Evolutionary conservation across 2,113 vertebrate species (phyloP), one percentile per base, ranked within the genome.

Genomic region (Lates calcarifer): DNA sequence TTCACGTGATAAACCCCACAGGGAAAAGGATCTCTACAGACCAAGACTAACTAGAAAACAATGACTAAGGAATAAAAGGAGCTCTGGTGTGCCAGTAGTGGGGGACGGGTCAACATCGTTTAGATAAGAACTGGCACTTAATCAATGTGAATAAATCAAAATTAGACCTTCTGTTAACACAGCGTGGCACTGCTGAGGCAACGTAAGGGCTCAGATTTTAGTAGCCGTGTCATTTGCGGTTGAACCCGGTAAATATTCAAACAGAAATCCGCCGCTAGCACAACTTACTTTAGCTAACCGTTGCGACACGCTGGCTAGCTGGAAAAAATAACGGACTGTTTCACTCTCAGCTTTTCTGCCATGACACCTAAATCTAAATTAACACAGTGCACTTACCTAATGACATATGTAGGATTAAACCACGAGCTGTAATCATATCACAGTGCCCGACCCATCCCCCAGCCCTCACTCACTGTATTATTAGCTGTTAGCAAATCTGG

Each of bases 401-500:
- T 33, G 53, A 67, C 49, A 72, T 3, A 5, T 33, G 56, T 29
- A 18, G 39, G 66, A 74, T 86, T 85, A 82, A 74, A 64, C 18
- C 65, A 39, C 7, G 43, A 64, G 3, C 14, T 28, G 10, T 35
- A 63, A 67, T 70, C 26, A 77, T 41, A 39, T 41, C 62, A 81
- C 35, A 22, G 13, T 5, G 2, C 5, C 43, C 11, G 37, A 61
- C 78, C 77, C 82, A 49, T 61, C 90, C 88, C 81, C 79, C 72
- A 79, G 49, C 57, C 11, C 43, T 12, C 45, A 57, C 62, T 31
- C 83, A 79, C 83, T 89, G 57, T 43, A 71, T 69, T 67, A 66
- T 74, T 74, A 88, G 75, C 87, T 6, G 49, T 62, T 86, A 75
- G 84, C 68, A 85, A 81, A 73, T 81, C 85, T 86, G 57, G 49